Base-by-base conservation (phyloP, 2,113 vertebrate species). In the Burhinus bistriatus region DNA sequence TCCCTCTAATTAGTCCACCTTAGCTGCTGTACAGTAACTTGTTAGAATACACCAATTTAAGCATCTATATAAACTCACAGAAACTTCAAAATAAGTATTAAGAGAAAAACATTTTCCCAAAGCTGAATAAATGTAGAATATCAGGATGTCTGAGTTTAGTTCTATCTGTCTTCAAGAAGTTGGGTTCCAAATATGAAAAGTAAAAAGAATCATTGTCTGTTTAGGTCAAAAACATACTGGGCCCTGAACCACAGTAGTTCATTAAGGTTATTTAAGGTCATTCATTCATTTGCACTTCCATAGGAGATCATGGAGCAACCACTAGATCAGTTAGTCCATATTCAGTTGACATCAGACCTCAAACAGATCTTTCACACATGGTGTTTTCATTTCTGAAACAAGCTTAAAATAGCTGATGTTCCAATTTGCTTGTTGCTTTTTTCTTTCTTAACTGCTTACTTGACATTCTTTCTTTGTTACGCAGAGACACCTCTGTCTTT, bases 161-260 rank as follows among this genome's bases (percentile, higher is more conserved):
- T 91, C 15, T 76, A 19, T 20, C 20, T 70, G 13, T 73, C 30
- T 81, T 75, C 15, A 70, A 69, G 27, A 84, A 36, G 8, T 2
- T 54, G n/a, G 9, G 1, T 5, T 55, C 26, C 38, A 75, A 58
- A 84, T 23, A 66, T 14, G 20, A 79, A 82, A 38, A 5, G n/a
- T 73, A 9, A 65, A 77, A 89, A 62, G 2, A 62, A 89, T 42
- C 8, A 11, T 5, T 9, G 5, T 34, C 12, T 51, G 59, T 42
- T 18, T 77, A 12, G 10, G 30, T 78, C 21, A 86, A 77, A 80
- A 45, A 6, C 77, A 6, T 47, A 32, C 30, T 2, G 3, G 30
- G 7, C 4, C 16, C 0, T 1, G 47, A 81, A 69, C 4, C 6
- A 34, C 2, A 25, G 19, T 42, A 81, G 11, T 71, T 59, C 19